A percentile compares a stretch with the other conserved stretches of the same genome.
These are phyloP conservation scores for Microcebus griseorufus DNA, from an alignment of 2,113 vertebrate genomes.

Conservation along the genomic window DNA sequence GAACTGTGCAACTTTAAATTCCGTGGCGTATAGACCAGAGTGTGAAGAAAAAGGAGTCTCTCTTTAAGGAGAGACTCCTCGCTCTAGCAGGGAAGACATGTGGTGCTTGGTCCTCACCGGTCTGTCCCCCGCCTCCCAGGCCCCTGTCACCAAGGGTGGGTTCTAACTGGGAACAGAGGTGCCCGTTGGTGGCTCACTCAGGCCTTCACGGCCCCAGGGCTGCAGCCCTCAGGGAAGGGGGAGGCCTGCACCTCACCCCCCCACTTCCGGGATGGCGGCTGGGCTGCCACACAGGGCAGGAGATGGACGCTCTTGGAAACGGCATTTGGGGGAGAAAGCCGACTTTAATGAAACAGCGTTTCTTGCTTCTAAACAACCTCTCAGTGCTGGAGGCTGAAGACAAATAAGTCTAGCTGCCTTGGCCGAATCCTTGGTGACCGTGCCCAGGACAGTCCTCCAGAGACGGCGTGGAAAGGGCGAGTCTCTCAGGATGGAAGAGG, in stretches of 20 bases:
- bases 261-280: neutral
- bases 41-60: neutral
- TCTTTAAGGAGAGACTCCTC: neutral
- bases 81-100: neutral
- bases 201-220: no score
- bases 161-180: no score
- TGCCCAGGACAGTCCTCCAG: neutral
- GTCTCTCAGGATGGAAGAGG: neutral
- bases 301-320: neutral
- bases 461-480: neutral
- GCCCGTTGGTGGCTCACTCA: no score
- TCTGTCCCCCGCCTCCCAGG: neutral
- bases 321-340: neutral
- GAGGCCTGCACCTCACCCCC: no score
- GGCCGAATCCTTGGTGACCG: neutral
- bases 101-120: neutral
- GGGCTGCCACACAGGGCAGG: neutral
- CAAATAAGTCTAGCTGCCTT: neutral
- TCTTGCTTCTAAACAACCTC: neutral
- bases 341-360: neutral
- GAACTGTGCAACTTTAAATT: no score
- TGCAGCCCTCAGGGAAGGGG: neutral
- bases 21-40: accelerated
- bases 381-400: neutral
- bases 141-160: no score